Percentiles rank a stretch among this genome's conserved stretches.
These are phyloP conservation scores for Urophycis tenuis DNA, from an alignment of 2,797 vertebrate species.

Conservation along the genomic window DNA sequence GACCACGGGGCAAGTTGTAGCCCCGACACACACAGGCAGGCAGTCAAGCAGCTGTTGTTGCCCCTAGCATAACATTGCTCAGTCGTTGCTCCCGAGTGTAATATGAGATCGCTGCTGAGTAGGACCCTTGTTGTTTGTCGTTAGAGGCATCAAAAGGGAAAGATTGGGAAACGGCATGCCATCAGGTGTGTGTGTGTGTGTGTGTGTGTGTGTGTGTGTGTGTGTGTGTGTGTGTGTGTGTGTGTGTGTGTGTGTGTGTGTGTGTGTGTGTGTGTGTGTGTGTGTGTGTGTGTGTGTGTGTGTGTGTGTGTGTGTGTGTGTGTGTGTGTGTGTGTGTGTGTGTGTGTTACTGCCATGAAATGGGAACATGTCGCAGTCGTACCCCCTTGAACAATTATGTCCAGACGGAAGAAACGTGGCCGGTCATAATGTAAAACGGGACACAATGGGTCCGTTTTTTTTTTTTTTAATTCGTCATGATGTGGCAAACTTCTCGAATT, in stretches of 20 bases:
- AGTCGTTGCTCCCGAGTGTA: slow-evolving; percentile 16
- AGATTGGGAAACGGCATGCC: background rate
- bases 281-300: background rate
- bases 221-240: slow-evolving; percentile 41
- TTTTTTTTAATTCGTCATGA: background rate
- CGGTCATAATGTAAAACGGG: background rate
- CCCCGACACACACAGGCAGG: background rate
- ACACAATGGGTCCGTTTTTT: background rate
- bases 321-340: background rate
- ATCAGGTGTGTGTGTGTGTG: background rate
- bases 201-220: slow-evolving; percentile 40
- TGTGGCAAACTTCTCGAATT: slow-evolving; percentile 30
- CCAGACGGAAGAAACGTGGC: background rate
- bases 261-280: slow-evolving; percentile 44
- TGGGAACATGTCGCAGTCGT: background rate
- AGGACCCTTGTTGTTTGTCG: background rate
- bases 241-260: slow-evolving; percentile 23
- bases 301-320: background rate
- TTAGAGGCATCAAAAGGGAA: background rate
- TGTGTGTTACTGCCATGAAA: background rate
- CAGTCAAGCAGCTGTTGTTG: background rate
- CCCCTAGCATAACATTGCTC: slow-evolving; percentile 1
- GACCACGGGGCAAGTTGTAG: background rate
- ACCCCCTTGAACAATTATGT: background rate
- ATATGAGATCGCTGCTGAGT: slow-evolving; percentile 18